Percentiles rank a stretch among this genome's conserved stretches.
Conservation (phyloP, 2,113 vertebrate genomes). For the Equus przewalskii region DNA sequence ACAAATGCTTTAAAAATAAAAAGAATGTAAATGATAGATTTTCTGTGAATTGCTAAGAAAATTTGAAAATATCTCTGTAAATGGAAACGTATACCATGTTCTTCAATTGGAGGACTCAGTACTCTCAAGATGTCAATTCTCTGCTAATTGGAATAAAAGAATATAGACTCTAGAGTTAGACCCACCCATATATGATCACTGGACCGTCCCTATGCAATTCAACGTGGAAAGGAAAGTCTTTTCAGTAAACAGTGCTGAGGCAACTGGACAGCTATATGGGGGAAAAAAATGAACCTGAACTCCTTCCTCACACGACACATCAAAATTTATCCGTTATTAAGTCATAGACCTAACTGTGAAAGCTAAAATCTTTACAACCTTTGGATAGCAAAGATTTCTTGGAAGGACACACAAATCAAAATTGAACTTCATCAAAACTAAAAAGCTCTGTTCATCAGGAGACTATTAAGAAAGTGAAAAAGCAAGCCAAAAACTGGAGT, state of each 20-base stretch:
- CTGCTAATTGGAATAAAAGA: conserved; percentile 40
- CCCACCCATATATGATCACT: background rate
- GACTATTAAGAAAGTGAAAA: conserved; percentile 28
- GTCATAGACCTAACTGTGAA: background rate
- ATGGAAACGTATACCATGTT: background rate
- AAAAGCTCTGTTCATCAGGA: background rate
- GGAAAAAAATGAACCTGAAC: background rate
- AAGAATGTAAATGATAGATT: background rate
- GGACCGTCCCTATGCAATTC: background rate
- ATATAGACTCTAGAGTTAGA: background rate
- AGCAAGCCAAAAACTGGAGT: background rate
- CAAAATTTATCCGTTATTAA: conserved; percentile 16
- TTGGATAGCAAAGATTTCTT: background rate
- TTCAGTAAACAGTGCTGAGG: background rate
- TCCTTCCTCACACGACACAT: background rate
- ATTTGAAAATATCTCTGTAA: background rate
- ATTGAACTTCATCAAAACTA: background rate
- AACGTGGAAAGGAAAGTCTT: background rate
- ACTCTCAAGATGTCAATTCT: background rate
- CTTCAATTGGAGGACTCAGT: background rate
- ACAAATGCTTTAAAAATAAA: background rate
- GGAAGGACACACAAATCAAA: background rate
- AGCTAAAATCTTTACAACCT: conserved; percentile 1
- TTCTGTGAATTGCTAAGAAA: conserved; percentile 34
- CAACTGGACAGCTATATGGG: background rate